phyloP scores from a whole-genome alignment of 2,113 vertebrate genomes.

The Carollia perspicillata region DNA sequence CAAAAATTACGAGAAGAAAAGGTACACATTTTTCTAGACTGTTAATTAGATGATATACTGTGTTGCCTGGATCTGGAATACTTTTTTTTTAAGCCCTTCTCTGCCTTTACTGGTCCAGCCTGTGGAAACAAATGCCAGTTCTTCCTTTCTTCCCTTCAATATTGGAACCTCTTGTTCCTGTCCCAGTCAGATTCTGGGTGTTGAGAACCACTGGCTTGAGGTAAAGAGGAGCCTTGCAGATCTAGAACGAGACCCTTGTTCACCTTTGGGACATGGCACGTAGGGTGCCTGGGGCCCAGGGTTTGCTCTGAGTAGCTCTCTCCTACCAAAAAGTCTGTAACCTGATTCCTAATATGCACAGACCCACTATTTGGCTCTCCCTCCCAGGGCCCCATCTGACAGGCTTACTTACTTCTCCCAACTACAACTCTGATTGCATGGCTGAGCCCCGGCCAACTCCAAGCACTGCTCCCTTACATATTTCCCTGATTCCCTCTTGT shows the following conservation, averaged over 20 bases:
- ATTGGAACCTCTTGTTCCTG: not conserved
- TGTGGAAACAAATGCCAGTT: not conserved
- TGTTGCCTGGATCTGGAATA: not conserved
- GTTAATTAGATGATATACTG: not conserved
- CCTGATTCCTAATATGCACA: not conserved
- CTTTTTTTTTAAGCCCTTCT: not conserved
- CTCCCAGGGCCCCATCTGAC: not conserved
- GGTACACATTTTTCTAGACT: conserved; percentile 76
- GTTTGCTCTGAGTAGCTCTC: not conserved
- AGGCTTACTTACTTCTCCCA: not conserved
- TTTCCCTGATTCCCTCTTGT: not conserved
- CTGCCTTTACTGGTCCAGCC: not conserved
- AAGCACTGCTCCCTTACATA: not conserved
- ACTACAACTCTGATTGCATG: not conserved
- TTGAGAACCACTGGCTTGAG: not conserved
- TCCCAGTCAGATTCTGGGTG: not conserved
- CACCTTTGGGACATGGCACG: not conserved
- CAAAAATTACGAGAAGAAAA: conserved; percentile 93
- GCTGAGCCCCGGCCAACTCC: not conserved
- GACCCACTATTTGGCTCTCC: not conserved
- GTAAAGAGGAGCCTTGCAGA: not conserved
- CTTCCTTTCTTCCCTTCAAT: not conserved
- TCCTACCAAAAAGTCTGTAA: not conserved
- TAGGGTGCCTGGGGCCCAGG: not conserved
- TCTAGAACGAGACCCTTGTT: not conserved